Conservation (phyloP, 2,113 vertebrate genomes). For the Rissa tridactyla region DNA sequence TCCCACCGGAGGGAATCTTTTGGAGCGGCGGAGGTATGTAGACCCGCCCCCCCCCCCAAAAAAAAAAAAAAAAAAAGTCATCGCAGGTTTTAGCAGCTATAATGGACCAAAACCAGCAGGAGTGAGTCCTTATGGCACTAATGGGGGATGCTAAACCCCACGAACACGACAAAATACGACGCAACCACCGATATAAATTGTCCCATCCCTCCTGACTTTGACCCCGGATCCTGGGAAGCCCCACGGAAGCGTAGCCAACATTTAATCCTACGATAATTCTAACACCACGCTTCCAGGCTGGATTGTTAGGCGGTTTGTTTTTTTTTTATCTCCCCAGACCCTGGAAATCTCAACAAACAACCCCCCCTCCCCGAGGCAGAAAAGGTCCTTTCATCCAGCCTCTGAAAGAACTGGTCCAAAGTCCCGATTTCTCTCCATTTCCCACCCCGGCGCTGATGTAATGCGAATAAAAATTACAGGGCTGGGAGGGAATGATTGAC, state of each 20-base stretch:
- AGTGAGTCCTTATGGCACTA: rapidly evolving
- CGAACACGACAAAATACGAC: rapidly evolving
- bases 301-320: neutral
- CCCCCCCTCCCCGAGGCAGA: neutral
- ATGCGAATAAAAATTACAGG: neutral
- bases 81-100: neutral
- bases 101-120: rapidly evolving
- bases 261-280: neutral
- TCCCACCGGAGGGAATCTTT: neutral
- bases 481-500: neutral
- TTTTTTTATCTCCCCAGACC: neutral
- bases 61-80: neutral
- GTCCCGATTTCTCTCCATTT: neutral
- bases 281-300: neutral
- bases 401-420: neutral
- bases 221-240: neutral
- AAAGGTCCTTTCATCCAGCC: neutral
- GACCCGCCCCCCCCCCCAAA: neutral
- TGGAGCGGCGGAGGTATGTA: rapidly evolving
- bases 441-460: neutral
- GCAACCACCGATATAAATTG: neutral
- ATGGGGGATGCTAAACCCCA: neutral
- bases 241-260: neutral
- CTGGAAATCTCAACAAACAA: neutral
- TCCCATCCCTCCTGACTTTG: neutral